Conservation (phyloP, 1,140 invertebrate species). For the Homalodisca vitripennis region DNA sequence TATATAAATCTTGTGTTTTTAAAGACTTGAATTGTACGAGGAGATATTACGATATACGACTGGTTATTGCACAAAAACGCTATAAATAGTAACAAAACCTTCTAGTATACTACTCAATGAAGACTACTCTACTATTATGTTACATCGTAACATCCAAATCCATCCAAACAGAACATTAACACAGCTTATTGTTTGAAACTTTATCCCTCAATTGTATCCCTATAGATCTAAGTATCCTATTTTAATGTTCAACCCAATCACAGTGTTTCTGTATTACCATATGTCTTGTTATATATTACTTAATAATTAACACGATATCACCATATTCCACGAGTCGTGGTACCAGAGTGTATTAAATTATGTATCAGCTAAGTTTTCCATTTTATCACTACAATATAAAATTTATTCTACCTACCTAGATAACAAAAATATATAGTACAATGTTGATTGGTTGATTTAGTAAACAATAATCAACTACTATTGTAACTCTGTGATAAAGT, state of each 20-base stretch:
- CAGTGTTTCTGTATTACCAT: constrained; percentile 4
- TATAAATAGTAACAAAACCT: neutral
- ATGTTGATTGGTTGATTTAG: neutral
- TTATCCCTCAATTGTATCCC: constrained; percentile 7
- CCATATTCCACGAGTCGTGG: neutral
- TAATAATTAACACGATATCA: constrained; percentile 17
- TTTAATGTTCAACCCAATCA: constrained; percentile 15
- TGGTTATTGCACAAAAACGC: no score
- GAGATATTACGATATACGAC: neutral
- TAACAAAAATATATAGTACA: constrained; percentile 19
- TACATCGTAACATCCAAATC: neutral
- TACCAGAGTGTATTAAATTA: constrained; percentile 21
- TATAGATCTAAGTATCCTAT: neutral
- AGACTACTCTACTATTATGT: neutral
- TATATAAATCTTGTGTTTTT: no score
- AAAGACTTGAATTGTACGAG: neutral
- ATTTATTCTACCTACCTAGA: neutral
- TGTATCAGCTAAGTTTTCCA: neutral
- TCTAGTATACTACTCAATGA: neutral
- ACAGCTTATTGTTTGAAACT: neutral
- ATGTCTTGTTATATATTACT: constrained; percentile 26
- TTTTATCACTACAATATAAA: neutral
- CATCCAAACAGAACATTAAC: constrained; percentile 23
- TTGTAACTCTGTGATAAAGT: no score
- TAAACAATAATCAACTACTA: no score